A percentile compares a stretch with the other conserved stretches of the same genome.
Evolutionary conservation across 2,113 vertebrate species (phyloP).

Genomic region (Xenus cinereus): DNA sequence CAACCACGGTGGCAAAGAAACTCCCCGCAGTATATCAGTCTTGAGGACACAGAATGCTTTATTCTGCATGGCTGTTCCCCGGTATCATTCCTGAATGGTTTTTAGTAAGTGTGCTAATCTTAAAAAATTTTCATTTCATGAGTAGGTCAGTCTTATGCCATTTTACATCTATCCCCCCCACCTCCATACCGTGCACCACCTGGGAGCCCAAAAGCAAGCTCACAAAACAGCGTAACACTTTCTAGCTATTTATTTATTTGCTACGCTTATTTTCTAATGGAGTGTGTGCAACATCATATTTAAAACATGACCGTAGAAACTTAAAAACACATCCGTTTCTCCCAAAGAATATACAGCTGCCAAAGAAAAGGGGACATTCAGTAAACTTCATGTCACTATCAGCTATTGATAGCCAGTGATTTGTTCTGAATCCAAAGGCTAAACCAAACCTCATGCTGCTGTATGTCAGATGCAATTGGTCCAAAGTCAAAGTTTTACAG

Average conservation of each 20-base stretch:
- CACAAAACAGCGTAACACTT: not conserved
- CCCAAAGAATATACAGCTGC: slow-evolving; percentile 58
- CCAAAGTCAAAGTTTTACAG: slow-evolving; percentile 82
- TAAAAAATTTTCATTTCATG: not conserved
- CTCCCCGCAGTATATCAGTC: not conserved
- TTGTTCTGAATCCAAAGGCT: slow-evolving; percentile 82
- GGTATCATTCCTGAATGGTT: not conserved
- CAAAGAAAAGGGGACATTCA: slow-evolving; percentile 70
- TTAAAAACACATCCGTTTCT: slow-evolving; percentile 66
- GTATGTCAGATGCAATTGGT: slow-evolving; percentile 83
- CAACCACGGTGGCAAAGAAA: not conserved
- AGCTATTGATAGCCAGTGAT: slow-evolving; percentile 82
- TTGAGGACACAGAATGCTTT: not conserved
- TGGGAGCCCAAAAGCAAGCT: not conserved
- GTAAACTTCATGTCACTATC: slow-evolving; percentile 80
- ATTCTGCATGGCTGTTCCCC: not conserved
- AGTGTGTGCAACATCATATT: slow-evolving; percentile 43
- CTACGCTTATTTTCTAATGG: slow-evolving; percentile 28
- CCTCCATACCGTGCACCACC: not conserved
- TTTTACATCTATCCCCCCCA: not conserved
- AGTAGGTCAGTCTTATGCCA: not conserved
- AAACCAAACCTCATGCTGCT: slow-evolving; percentile 82
- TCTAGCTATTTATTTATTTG: slow-evolving; percentile 42
- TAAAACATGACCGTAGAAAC: slow-evolving; percentile 56
- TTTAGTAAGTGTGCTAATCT: not conserved